Evolutionary conservation across 2,888 invertebrate species (phyloP), one percentile per base, ranked within the genome.

Genomic region (Amphiduros pacificus): DNA sequence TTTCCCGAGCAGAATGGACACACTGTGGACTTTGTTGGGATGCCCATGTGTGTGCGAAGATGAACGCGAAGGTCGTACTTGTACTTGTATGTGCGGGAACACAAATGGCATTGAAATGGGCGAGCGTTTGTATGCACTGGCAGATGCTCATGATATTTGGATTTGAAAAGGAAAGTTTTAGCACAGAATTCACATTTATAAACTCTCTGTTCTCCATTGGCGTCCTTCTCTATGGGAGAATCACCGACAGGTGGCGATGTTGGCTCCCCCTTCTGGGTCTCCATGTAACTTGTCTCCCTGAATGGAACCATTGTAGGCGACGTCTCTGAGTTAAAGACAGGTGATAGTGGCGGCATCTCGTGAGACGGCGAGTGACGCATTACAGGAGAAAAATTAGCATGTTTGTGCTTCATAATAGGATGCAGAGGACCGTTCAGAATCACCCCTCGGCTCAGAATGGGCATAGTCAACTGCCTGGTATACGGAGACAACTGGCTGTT

Each of bases 11-110:
- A 71, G 61, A 71, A 71, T 0, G 71, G 71, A 56, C 71, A 71
- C 41, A 69, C 61, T n/a, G 71, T 71, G n/a, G 71, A 71, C 64
- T 71, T 71, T 52, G 71, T 71, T 9, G 71, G 71, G 32, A 71
- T 71, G 50, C 71, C 71, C 61, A 71, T 62, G 67, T 71, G 71
- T 14, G 71, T 71, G 20, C 71, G 54, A 49, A 71, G 65, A 57
- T 71, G 71, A 9, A 71, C 71, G 6, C 68, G 62, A 31, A 71
- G 62, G 63, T 71, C 71, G 54, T 71, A 71, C 64, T 71, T 71
- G 66, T 71, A 71, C 68, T 71, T 71, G 71, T 71, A 71, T 11
- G 71, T 71, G 36, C 71, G 62, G 2, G 69, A 65, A 32, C 71
- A 71, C 27, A 71, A 60, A 60, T 70, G 70, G 52, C 71, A 71